These are phyloP conservation scores for Nannoperca obscura DNA, from an alignment of 2,797 vertebrate genomes.

Conservation along the genomic window DNA sequence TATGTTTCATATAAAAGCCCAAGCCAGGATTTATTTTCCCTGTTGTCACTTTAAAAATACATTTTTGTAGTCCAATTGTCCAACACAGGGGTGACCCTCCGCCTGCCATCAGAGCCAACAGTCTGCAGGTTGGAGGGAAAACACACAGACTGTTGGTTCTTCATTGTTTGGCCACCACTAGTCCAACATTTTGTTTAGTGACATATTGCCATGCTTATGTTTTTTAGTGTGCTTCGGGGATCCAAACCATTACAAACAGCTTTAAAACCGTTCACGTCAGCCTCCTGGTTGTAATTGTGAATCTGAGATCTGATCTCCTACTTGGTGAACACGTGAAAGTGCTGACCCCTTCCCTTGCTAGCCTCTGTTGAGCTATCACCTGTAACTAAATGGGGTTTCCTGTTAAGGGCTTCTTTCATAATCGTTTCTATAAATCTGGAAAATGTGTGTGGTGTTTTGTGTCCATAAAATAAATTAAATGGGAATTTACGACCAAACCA, in stretches of 20 bases:
- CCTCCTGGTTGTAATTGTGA: neutral
- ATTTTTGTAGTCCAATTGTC: neutral
- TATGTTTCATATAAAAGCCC: neutral
- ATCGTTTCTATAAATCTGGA: too few species aligned
- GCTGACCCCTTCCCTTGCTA: neutral
- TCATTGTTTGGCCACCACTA: neutral
- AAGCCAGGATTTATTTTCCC: neutral
- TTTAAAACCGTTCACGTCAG: neutral
- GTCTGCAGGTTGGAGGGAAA: constrained; percentile 1
- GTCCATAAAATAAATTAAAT: neutral
- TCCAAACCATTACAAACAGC: neutral
- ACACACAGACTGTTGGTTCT: neutral
- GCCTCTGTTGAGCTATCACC: neutral
- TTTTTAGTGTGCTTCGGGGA: neutral
- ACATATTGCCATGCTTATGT: neutral
- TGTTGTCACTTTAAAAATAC: neutral
- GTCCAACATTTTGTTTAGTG: neutral
- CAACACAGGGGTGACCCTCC: neutral
- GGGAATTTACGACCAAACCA: neutral
- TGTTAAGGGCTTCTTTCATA: too few species aligned
- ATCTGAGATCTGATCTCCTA: neutral
- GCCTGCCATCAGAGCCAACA: neutral
- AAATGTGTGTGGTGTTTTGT: neutral
- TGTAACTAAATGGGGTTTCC: neutral
- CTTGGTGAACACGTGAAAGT: too few species aligned